Base-by-base conservation (phyloP, 1,140 invertebrate species). In the Geopemphigus sp. region DNA sequence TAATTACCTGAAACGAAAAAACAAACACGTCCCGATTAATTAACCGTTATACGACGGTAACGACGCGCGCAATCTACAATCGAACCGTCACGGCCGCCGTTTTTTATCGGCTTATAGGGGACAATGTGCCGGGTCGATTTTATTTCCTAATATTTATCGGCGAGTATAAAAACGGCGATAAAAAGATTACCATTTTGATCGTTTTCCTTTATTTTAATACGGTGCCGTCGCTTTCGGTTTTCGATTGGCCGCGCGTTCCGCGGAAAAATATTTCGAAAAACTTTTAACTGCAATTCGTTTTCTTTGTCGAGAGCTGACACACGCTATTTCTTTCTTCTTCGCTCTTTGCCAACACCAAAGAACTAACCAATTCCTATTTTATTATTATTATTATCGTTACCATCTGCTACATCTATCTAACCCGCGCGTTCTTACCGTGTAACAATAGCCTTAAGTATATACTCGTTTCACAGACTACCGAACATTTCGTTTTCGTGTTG, bases 381-480 rank as follows among this genome's bases (percentile, higher is more conserved):
- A n/a, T n/a, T 32, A 8, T 64, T 66, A 12, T 39, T 47, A 45
- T 68, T 24, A 47, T 47, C 45, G 22, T 47, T 68, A 47, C 47
- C 8, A 47, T 68, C 64, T 47, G 39, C 64, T 68, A 47, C 47
- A 72, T 53, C 68, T 72, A 72, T 53, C 68, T 72, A 54, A 15
- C 17, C 1, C 10, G 15, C 53, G 15, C n/a, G 0, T 29, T 72
- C 47, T 72, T 54, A 53, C 47, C 47, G 17, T 68, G 39, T 45
- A 68, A 68, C 64, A 54, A 72, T 72, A 19, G 68, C 47, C 10
- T 39, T 57, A 57, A 39, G 32, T 57, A 74, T 39, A 74, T 47
- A 39, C 32, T 74, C 54, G 39, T 74, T 74, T 57, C 29, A 74
- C 54, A 56, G 70, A 73, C 53, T 53, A 22, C 70, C 26, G 50